Percentiles rank a stretch among this genome's conserved stretches.
These are phyloP conservation scores for Sparus aurata DNA, from an alignment of 2,797 vertebrate species.

Conservation along the genomic window DNA sequence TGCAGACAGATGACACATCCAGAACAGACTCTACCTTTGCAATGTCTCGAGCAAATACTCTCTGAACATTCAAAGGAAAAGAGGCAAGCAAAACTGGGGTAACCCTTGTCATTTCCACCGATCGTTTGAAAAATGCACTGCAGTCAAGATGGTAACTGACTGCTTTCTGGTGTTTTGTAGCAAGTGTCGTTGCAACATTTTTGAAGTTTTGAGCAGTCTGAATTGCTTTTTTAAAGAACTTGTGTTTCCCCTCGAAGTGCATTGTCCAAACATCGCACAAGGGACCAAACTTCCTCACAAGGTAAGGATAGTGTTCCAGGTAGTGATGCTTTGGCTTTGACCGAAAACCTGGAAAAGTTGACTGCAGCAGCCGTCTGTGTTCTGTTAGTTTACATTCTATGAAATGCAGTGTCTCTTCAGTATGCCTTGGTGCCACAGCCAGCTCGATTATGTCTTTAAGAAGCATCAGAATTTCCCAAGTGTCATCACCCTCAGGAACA, in stretches of 20 bases:
- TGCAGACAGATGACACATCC: constrained; percentile 42
- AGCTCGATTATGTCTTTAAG: constrained; percentile 59
- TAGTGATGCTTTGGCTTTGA: constrained; percentile 59
- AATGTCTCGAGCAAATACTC: constrained; percentile 20
- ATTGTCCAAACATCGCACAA: constrained; percentile 51
- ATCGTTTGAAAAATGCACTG: constrained; percentile 56
- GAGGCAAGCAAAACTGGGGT: constrained; percentile 19
- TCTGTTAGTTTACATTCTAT: constrained; percentile 58
- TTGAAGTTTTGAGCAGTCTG: background rate
- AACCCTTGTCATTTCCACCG: constrained; percentile 34
- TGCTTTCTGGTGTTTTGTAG: constrained; percentile 40
- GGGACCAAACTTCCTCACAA: constrained; percentile 44
- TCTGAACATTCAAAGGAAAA: constrained; percentile 44
- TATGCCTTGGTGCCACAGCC: constrained; percentile 44
- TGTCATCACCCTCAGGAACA: constrained; percentile 40
- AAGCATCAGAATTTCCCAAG: constrained; percentile 47
- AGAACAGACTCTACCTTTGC: constrained; percentile 18
- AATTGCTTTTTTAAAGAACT: constrained; percentile 51
- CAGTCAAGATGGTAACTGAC: constrained; percentile 51
- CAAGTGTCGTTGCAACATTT: no score
- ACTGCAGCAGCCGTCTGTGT: constrained; percentile 46
- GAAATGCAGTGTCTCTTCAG: constrained; percentile 56
- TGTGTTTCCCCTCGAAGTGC: constrained; percentile 7
- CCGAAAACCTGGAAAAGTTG: constrained; percentile 41
- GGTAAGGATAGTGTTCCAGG: constrained; percentile 52